Evolutionary conservation across 2,888 invertebrate species (phyloP).

Genomic region (Drosophila meridiana): DNA sequence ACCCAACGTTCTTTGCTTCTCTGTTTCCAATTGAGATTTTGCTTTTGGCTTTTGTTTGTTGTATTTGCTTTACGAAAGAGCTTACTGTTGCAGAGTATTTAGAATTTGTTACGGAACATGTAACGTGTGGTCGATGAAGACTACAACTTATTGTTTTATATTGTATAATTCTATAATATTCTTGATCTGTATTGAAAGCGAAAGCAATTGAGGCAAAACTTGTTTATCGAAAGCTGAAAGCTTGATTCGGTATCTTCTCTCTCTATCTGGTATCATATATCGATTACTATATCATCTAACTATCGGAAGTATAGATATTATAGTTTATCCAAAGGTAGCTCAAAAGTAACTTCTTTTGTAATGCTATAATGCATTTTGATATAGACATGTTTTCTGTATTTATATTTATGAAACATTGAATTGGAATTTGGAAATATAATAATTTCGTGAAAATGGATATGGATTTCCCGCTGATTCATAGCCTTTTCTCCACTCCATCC

Average conservation of each 20-base stretch:
- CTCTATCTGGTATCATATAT: not conserved
- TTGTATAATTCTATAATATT: not conserved
- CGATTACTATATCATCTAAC: not conserved
- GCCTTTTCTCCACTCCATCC: too few relatives aligned
- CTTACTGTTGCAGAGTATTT: not conserved
- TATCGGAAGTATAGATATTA: not conserved
- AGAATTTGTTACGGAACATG: not conserved
- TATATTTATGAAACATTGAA: too few relatives aligned
- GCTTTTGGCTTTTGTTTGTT: constrained; percentile 7
- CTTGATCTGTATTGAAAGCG: not conserved
- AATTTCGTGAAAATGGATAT: not conserved
- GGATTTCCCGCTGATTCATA: too few relatives aligned
- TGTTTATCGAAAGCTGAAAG: too few relatives aligned
- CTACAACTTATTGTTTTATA: not conserved
- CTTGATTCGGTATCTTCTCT: too few relatives aligned
- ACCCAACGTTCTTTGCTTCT: not conserved
- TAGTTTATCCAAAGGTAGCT: not conserved
- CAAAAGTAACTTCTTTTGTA: not conserved
- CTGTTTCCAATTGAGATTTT: constrained; percentile 5
- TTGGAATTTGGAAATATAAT: not conserved
- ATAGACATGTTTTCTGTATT: not conserved
- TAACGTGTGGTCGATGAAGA: not conserved
- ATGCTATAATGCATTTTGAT: not conserved
- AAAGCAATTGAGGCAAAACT: too few relatives aligned
- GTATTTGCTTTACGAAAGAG: not conserved